Base-by-base conservation (phyloP, 2,113 vertebrate species). In the Egretta garzetta region DNA sequence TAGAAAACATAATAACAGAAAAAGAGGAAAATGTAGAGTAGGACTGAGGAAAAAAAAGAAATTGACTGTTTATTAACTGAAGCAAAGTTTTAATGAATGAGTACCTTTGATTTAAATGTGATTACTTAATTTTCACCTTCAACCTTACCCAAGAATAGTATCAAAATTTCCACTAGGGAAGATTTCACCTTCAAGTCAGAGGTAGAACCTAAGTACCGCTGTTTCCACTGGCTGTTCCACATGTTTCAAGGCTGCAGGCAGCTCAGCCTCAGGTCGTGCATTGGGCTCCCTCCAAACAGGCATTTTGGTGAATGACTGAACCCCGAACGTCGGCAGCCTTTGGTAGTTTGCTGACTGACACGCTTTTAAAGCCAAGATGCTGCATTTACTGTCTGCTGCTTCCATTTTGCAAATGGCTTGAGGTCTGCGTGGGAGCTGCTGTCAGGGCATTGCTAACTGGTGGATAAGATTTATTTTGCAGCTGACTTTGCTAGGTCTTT, bases 381-480 rank as follows among this genome's bases (percentile, higher is more conserved):
- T 89, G 49, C 20, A 1, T 88, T 56, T 63, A 12, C 52, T 74
- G 9, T 39, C 52, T 59, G 52, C 66, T 50, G 66, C 63, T 79
- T 68, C 41, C 39, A 7, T 33, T 62, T 74, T 33, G 43, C 58
- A 58, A 55, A 39, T 6, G n/a, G 28, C 12, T 52, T 24, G 14
- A 50, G 33, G 49, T 53, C 67, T 68, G n/a, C 0, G 2, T 60
- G 43, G 35, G 21, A 79, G 53, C 64, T 82, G n/a, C 80, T 2
- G 0, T 63, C 4, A 1, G 66, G 35, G 17, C 0, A 0, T 53
- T 66, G 52, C 28, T 70, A 47, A 39, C 52, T 26, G 20, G 6
- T 88, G 28, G 56, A n/a, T 71, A 37, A 82, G 32, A 64, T 68
- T 43, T 60, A 62, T 73, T 91, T 84, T 85, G 10, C 52, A n/a